Base-by-base conservation (phyloP, 2,888 invertebrate species). In the Drosophila longiperda region DNA sequence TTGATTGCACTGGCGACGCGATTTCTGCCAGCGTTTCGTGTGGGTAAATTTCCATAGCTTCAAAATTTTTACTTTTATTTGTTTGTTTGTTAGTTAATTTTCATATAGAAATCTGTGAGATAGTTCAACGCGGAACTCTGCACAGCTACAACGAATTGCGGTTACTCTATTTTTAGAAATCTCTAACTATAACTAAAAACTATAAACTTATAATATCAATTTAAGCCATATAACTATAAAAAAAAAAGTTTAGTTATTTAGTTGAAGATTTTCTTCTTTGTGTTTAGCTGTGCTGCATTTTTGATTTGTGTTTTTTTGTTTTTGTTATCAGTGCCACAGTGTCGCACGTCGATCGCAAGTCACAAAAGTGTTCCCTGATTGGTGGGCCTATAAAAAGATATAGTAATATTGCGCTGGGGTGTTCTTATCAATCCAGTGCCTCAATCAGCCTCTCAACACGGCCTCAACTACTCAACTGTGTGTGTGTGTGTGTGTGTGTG, bases 31-130 rank as follows among this genome's bases (percentile, higher is more conserved):
- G 57, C 71, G 52, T 49, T 72, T 75, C 54, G 58, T 72, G 75
- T 75, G 70, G 75, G 86, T 80, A 88, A 87, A 88, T 87, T 87
- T 87, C 87, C 87, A 90, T 83, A 83, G 75, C 81, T 66, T 87
- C 81, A 71, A 76, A 79, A 75, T 67, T 80, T 74, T 77, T 45
- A 57, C 42, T 11, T 26, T 55, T 55, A 73, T 78, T 82, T 84
- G 76, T 84, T 84, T 89, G 76, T 83, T 84, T 89, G 64, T 65
- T 70, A 59, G 66, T 65, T 62, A 34, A 55, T 64, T 64, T 65
- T 59, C 53, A 52, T 61, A 38, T 38, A 48, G 58, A 40, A 45
- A 45, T 60, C n/a, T 48, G 23, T 34, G 42, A 45, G 59, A 61
- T 65, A 59, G 54, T 34, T 29, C 6, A n/a, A 48, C 55, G 40